These are phyloP conservation scores for Ganaspis sp. DNA, from an alignment of 1,140 invertebrate genomes.

Conservation along the genomic window DNA sequence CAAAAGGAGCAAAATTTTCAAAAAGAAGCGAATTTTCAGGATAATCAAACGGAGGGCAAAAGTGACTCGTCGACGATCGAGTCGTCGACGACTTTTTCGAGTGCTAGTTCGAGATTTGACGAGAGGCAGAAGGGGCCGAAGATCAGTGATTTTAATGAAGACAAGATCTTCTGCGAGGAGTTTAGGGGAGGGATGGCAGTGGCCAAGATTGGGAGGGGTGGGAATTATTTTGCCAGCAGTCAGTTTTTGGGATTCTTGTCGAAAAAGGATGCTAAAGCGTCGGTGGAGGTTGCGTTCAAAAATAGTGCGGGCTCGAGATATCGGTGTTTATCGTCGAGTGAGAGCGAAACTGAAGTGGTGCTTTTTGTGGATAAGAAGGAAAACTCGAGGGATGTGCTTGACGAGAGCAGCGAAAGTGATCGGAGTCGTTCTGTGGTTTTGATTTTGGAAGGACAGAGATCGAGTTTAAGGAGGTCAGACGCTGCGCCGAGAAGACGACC, in stretches of 20 bases:
- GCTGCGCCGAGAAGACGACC: slow-evolving; percentile 63
- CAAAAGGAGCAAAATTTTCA: too few species aligned
- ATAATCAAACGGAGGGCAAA: slow-evolving; percentile 37
- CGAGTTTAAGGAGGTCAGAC: neutral
- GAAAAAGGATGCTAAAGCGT: slow-evolving; percentile 42
- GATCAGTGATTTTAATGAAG: slow-evolving; percentile 74
- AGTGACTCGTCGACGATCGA: slow-evolving; percentile 58
- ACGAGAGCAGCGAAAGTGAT: slow-evolving; percentile 16
- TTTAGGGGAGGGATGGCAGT: slow-evolving; percentile 41
- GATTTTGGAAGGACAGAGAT: slow-evolving; percentile 50
- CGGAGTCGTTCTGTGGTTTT: slow-evolving; percentile 49
- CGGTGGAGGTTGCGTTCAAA: slow-evolving; percentile 31
- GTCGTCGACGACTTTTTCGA: slow-evolving; percentile 64
- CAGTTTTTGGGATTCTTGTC: slow-evolving; percentile 69
- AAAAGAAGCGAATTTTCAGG: slow-evolving; percentile 46
- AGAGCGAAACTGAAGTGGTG: slow-evolving; percentile 60
- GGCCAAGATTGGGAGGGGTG: slow-evolving; percentile 31
- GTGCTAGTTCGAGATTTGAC: slow-evolving; percentile 51
- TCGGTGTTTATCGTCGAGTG: slow-evolving; percentile 64
- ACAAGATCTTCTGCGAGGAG: slow-evolving; percentile 70
- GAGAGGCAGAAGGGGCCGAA: slow-evolving; percentile 53
- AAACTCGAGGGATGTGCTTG: slow-evolving; percentile 1
- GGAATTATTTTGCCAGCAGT: slow-evolving; percentile 70
- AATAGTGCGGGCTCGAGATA: slow-evolving; percentile 44
- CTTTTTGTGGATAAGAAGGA: slow-evolving; percentile 36